Evolutionary conservation across 2,888 invertebrate genomes (phyloP), one percentile per base, ranked within the genome.

Genomic region (Idaea aversata): DNA sequence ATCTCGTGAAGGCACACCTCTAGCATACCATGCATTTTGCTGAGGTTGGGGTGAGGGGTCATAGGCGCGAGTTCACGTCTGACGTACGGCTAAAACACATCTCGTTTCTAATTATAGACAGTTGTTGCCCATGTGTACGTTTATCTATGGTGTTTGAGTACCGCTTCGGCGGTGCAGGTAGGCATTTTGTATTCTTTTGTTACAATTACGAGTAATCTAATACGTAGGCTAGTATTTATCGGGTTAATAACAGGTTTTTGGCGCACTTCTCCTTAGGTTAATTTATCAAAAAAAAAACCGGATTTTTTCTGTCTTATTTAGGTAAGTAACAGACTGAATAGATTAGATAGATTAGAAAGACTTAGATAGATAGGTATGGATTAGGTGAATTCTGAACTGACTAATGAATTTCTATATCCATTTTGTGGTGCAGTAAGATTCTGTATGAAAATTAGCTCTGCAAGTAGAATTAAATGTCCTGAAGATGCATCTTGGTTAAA

Each of bases 21-120:
- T 70, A 69, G 73, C 67, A 72, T 69, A 62, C 64, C 62, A 62
- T 63, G 67, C 66, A 70, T 74, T 75, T 74, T 47, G 47, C 47
- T 10, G 47, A 74, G 70, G 66, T 67, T 63, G 65, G 63, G 68
- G 71, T 70, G 70, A 67, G 75, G 82, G 73, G 83, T 84, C 81
- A 81, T 72, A 76, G 73, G 77, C 81, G 76, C 72, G 79, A 69
- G 80, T 79, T 83, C 78, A 78, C 68, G 75, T 72, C 73, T 80
- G 80, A 75, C 71, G 78, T 78, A 82, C 77, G 73, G 73, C 79
- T 76, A 77, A 77, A 79, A 78, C 76, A 72, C 73, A 74, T 70
- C 77, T 76, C 77, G 77, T 78, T 77, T 85, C 83, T 87, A 88
- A 87, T 87, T 85, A 87, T 87, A 87, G 82, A 75, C 71, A 71